Evolutionary conservation across 2,888 invertebrate species (phyloP).

Genomic region (Papilio gigon): DNA sequence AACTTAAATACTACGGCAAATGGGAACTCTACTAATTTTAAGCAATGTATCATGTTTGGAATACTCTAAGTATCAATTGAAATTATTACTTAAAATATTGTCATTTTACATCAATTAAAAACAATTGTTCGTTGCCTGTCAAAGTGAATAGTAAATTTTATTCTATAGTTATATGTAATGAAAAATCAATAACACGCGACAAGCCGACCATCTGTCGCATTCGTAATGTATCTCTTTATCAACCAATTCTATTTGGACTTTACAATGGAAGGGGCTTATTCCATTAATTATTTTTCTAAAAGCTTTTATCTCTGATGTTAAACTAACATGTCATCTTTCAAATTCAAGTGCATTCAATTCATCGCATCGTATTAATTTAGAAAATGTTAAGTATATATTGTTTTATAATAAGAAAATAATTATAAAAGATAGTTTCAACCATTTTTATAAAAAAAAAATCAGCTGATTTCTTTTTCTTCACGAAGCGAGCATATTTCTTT

Average conservation of each 20-base stretch:
- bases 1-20: not conserved
- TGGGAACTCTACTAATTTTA: not conserved
- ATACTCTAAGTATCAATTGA: too few species aligned
- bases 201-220: not conserved
- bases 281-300: not conserved
- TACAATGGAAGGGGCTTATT: not conserved
- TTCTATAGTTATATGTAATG: not conserved
- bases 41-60: too few species aligned
- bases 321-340: too few species aligned
- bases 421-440: too few species aligned
- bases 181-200: not conserved
- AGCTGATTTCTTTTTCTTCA: not conserved
- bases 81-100: too few species aligned
- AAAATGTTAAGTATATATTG: too few species aligned
- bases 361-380: too few species aligned
- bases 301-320: not conserved
- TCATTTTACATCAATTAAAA: too few species aligned
- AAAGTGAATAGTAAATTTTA: not conserved
- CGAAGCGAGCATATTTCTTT: too few species aligned
- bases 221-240: not conserved
- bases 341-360: too few species aligned
- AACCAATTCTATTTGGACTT: not conserved
- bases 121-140: too few species aligned
- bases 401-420: too few species aligned
- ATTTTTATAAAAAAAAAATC: not conserved